These are phyloP conservation scores for Diachasma alloeum DNA, from an alignment of 1,140 invertebrate genomes.

Conservation along the genomic window DNA sequence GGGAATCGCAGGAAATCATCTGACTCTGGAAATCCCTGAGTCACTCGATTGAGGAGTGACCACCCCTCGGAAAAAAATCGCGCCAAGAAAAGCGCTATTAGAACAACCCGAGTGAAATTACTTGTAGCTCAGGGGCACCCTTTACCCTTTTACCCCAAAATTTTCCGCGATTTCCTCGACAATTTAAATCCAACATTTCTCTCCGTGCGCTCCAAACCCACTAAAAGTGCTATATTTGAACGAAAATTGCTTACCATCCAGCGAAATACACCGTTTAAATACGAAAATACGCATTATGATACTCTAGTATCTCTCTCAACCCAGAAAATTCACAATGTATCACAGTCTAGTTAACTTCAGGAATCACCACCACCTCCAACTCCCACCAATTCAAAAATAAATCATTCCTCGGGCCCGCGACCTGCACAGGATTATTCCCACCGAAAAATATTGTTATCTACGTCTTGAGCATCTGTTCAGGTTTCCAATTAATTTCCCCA, in stretches of 20 bases:
- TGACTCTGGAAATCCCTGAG: too few relatives aligned
- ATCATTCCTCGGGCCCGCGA: neutral
- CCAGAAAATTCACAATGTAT: neutral
- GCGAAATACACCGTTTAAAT: conserved; percentile 22
- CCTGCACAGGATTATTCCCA: conserved; percentile 14
- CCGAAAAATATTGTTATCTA: neutral
- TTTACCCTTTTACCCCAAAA: too few relatives aligned
- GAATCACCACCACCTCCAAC: neutral
- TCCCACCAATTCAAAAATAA: neutral
- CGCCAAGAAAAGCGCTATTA: too few relatives aligned
- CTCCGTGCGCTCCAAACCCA: too few relatives aligned
- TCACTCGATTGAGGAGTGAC: too few relatives aligned
- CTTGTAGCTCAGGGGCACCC: too few relatives aligned
- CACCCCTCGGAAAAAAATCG: too few relatives aligned
- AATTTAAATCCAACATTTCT: too few relatives aligned
- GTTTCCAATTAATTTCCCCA: too few relatives aligned
- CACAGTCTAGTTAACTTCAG: neutral
- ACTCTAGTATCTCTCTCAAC: neutral
- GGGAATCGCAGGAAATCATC: too few relatives aligned
- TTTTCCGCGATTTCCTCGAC: too few relatives aligned
- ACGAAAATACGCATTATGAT: conserved; percentile 23
- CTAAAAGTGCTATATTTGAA: neutral
- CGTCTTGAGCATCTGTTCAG: conserved; percentile 28
- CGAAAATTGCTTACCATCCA: conserved; percentile 19
- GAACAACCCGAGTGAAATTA: too few relatives aligned